Evolutionary conservation across 2,888 invertebrate genomes (phyloP).

Genomic region (Ganaspis brasiliensis): DNA sequence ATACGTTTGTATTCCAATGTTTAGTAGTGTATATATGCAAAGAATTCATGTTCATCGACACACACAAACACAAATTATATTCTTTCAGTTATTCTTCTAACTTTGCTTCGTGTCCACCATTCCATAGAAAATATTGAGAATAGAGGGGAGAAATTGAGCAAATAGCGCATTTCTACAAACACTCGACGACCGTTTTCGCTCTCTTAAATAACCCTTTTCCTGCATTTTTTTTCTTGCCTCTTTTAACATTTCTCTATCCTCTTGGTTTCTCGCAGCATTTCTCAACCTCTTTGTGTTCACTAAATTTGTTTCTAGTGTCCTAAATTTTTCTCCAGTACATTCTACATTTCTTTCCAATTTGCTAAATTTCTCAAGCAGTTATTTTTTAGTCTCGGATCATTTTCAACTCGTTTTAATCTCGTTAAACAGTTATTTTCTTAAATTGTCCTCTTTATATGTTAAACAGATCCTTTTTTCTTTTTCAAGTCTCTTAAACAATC

Average conservation of each 20-base stretch:
- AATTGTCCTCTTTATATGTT: no score
- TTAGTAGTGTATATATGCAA: neutral
- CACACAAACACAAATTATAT: conserved; percentile 8
- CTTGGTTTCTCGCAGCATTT: no score
- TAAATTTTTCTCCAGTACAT: no score
- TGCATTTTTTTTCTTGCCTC: neutral
- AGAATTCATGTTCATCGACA: neutral
- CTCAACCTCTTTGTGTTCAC: no score
- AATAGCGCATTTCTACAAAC: conserved; percentile 20
- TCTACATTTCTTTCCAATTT: no score
- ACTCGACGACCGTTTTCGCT: conserved; percentile 8
- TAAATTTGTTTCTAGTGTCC: no score
- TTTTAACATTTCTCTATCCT: neutral
- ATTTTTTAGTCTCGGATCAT: no score
- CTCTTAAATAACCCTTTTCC: neutral
- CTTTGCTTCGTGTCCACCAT: neutral
- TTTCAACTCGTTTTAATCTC: no score
- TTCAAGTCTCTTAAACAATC: neutral
- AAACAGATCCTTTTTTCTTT: neutral
- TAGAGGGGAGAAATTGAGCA: conserved; percentile 22
- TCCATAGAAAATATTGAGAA: conserved; percentile 20
- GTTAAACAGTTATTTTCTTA: no score
- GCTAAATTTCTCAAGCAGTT: no score
- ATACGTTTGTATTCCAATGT: conserved; percentile 28
- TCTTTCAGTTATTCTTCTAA: conserved; percentile 20